Evolutionary conservation across 2,888 invertebrate species (phyloP).

Genomic region (Drosophila colorata): DNA sequence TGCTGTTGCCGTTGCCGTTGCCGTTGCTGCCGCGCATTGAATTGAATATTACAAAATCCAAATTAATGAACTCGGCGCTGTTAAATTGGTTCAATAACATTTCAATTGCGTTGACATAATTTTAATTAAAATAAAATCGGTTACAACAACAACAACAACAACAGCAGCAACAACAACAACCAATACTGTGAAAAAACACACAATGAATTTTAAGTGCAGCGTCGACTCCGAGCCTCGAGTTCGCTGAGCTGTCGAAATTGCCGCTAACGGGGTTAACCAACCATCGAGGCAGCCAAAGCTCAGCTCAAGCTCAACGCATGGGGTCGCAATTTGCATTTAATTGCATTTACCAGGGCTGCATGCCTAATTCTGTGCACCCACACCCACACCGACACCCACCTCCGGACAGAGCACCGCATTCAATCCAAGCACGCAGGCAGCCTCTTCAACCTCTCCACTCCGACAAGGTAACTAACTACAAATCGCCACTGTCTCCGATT

Average conservation of each 20-base stretch:
- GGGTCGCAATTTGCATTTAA: slow-evolving; percentile 62
- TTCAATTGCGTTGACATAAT: slow-evolving; percentile 80
- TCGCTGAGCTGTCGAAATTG: slow-evolving; percentile 58
- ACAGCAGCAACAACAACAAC: slow-evolving; percentile 18
- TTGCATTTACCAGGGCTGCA: slow-evolving; percentile 70
- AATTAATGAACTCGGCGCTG: slow-evolving; percentile 72
- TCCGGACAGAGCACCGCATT: slow-evolving; percentile 4
- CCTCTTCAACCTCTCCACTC: slow-evolving; percentile 3
- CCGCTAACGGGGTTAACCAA: slow-evolving; percentile 68
- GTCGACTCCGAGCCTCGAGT: slow-evolving; percentile 17
- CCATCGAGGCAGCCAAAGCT: slow-evolving; percentile 12
- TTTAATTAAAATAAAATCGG: slow-evolving; percentile 73
- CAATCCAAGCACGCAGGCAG: slow-evolving; percentile 44
- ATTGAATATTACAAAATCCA: slow-evolving; percentile 77
- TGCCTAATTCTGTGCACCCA: slow-evolving; percentile 36
- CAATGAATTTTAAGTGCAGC: slow-evolving; percentile 70
- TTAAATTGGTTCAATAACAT: slow-evolving; percentile 76
- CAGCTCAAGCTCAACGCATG: slow-evolving; percentile 13
- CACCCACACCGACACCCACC: neutral
- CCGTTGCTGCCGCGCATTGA: slow-evolving; percentile 41
- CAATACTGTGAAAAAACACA: slow-evolving; percentile 31
- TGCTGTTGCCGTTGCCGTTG: slow-evolving; percentile 35
- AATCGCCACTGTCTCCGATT: neutral
- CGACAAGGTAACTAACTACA: slow-evolving; percentile 4
- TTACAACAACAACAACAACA: slow-evolving; percentile 31